These are phyloP conservation scores for Parnassius apollo DNA, from an alignment of 2,888 invertebrate genomes.

Conservation along the genomic window DNA sequence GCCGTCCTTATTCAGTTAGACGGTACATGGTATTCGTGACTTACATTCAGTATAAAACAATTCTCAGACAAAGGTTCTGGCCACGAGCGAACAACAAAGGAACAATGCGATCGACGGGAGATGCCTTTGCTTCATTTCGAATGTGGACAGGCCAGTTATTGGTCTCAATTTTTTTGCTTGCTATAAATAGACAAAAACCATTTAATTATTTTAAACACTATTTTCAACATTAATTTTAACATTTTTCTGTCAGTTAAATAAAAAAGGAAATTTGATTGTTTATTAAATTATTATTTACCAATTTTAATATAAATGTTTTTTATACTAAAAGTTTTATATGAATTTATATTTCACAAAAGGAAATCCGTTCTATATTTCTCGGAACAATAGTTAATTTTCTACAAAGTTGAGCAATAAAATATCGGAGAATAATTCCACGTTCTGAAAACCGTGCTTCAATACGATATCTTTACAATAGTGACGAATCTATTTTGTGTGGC, in stretches of 20 bases:
- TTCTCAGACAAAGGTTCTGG: constrained; percentile 77
- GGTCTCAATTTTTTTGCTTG: constrained; percentile 29
- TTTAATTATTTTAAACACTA: no score
- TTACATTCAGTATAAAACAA: constrained; percentile 79
- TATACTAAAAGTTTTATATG: no score
- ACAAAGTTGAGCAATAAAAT: constrained; percentile 33
- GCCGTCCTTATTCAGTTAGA: constrained; percentile 70
- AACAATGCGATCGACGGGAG: constrained; percentile 65
- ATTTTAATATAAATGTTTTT: no score
- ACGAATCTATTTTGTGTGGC: constrained; percentile 58
- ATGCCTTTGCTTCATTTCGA: constrained; percentile 74
- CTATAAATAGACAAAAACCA: background rate
- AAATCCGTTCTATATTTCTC: constrained; percentile 3
- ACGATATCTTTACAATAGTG: constrained; percentile 53
- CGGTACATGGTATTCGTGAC: constrained; percentile 77
- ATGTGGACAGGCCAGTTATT: constrained; percentile 59
- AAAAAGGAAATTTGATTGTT: no score
- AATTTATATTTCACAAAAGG: no score
- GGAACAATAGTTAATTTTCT: constrained; percentile 22
- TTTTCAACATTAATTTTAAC: no score
- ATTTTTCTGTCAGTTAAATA: no score
- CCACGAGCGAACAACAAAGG: constrained; percentile 73
- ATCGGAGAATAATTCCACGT: constrained; percentile 33
- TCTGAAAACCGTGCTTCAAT: constrained; percentile 35
- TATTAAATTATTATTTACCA: no score